Conservation (phyloP, 2,888 invertebrate genomes). For the Megamerina dolium region DNA sequence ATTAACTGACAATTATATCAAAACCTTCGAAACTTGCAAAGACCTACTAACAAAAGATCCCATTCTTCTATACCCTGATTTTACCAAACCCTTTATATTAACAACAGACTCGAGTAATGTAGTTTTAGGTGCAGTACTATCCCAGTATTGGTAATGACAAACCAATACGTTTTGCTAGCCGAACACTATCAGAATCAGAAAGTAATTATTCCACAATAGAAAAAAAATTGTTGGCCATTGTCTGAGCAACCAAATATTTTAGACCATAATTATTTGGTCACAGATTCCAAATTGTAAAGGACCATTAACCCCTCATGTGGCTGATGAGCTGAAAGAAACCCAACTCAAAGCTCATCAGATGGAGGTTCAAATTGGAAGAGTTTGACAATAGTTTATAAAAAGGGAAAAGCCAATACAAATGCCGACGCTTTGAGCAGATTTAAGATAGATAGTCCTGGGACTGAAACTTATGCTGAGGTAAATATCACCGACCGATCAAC, state of each 20-base stretch:
- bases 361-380: too few relatives aligned
- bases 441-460: slow-evolving; percentile 7
- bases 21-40: too few relatives aligned
- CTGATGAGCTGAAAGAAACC: slow-evolving; percentile 41
- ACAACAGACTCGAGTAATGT: not conserved
- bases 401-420: slow-evolving; percentile 19
- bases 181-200: too few relatives aligned
- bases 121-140: too few relatives aligned
- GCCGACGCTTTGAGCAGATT: slow-evolving; percentile 22
- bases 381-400: slow-evolving; percentile 25
- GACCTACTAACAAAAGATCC: too few relatives aligned
- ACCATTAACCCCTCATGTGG: too few relatives aligned
- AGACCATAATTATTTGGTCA: slow-evolving; percentile 37
- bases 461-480: slow-evolving; percentile 2
- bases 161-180: not conserved
- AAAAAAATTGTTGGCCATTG: not conserved
- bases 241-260: too few relatives aligned
- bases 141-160: not conserved
- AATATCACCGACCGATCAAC: slow-evolving; percentile 8
- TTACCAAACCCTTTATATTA: too few relatives aligned
- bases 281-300: slow-evolving; percentile 41
- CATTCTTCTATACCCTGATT: not conserved
- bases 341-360: slow-evolving; percentile 31
- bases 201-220: not conserved
- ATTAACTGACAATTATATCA: not conserved